Evolutionary conservation across 2,888 invertebrate species (phyloP).

Genomic region (Drosophila prostipennis): DNA sequence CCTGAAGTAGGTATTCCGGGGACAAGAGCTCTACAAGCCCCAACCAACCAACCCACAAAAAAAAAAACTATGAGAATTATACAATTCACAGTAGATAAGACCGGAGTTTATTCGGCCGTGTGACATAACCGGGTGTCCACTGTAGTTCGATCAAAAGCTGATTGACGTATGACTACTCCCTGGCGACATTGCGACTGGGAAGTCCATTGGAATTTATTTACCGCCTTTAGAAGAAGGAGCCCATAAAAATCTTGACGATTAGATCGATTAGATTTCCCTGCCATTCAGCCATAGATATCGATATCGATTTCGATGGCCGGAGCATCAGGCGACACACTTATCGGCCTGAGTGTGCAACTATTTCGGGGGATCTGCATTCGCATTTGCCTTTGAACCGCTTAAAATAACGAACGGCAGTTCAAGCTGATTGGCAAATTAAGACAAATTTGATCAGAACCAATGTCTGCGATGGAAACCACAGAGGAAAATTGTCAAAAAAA

Average conservation of each 20-base stretch:
- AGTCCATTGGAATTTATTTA: constrained; percentile 18
- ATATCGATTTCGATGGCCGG: not conserved
- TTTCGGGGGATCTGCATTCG: not conserved
- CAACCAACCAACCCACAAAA: constrained; percentile 9
- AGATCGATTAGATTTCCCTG: constrained; percentile 21
- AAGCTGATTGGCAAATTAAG: constrained; percentile 51
- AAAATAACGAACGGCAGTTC: not conserved
- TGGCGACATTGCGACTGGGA: constrained; percentile 62
- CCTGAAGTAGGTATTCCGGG: constrained; percentile 36
- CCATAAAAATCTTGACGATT: constrained; percentile 13
- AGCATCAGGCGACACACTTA: constrained; percentile 36
- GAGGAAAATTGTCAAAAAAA: constrained; percentile 7
- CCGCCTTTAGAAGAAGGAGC: constrained; percentile 1
- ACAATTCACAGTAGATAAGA: constrained; percentile 32
- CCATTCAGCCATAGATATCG: constrained; percentile 3
- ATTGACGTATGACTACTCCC: constrained; percentile 56
- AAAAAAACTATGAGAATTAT: constrained; percentile 2
- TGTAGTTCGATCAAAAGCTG: constrained; percentile 11
- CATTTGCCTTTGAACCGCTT: not conserved
- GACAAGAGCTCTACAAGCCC: constrained; percentile 32
- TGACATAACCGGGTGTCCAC: constrained; percentile 35
- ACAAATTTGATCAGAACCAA: constrained; percentile 24
- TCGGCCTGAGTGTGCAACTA: not conserved
- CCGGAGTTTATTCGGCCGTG: constrained; percentile 16
- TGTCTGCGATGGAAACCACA: not conserved